phyloP scores from a whole-genome alignment of 2,113 vertebrate species.

The Ramphastos sulfuratus region DNA sequence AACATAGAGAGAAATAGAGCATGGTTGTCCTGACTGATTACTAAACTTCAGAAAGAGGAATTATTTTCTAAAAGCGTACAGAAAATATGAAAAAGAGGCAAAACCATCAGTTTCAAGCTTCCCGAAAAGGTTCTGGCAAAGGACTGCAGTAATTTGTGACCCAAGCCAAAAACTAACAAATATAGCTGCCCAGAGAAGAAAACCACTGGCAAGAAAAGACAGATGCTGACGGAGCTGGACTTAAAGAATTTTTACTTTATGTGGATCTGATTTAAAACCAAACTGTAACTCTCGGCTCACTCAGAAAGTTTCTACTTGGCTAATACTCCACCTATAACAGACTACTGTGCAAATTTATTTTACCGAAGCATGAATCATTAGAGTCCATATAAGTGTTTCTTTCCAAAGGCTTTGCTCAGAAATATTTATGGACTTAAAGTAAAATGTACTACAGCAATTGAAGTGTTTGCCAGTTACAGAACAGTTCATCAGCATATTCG shows the following conservation, averaged over 20 bases:
- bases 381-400: not conserved
- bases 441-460: not conserved
- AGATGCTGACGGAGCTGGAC: slow-evolving; percentile 39
- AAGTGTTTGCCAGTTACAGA: not conserved
- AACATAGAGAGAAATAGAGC: not conserved
- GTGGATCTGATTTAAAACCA: slow-evolving; percentile 53
- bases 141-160: slow-evolving; percentile 18
- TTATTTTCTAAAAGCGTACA: slow-evolving; percentile 8
- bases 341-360: slow-evolving; percentile 52
- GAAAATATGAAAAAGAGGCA: not conserved
- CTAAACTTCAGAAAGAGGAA: slow-evolving; percentile 30
- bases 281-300: slow-evolving; percentile 47
- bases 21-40: not conserved
- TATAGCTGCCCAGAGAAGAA: slow-evolving; percentile 21
- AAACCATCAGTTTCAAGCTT: slow-evolving; percentile 5
- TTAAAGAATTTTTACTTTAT: slow-evolving; percentile 7
- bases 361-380: slow-evolving; percentile 52
- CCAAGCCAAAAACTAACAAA: slow-evolving; percentile 55
- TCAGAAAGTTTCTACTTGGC: slow-evolving; percentile 44
- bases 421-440: slow-evolving; percentile 34
- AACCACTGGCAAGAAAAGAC: slow-evolving; percentile 17
- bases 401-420: slow-evolving; percentile 29
- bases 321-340: slow-evolving; percentile 36
- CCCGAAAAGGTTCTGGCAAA: slow-evolving; percentile 26
- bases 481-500: not conserved